Conservation (phyloP, 2,113 vertebrate genomes). For the Melanostigma gelatinosum region DNA sequence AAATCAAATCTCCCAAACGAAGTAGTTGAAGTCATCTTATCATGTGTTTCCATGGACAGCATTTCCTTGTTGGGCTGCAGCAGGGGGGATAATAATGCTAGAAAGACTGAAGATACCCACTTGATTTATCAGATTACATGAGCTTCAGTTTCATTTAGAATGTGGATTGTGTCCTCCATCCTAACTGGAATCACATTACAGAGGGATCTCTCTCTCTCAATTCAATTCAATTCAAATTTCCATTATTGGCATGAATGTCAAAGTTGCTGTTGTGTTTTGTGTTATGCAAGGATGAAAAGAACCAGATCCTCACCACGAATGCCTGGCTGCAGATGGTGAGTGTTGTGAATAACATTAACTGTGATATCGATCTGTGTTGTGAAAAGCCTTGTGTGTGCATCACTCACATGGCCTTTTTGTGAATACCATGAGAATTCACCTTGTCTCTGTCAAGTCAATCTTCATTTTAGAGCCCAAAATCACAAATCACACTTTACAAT, state of each 20-base stretch:
- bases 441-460: constrained; percentile 1
- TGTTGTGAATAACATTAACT: constrained; percentile 32
- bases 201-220: not conserved
- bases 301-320: constrained; percentile 86
- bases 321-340: constrained; percentile 88
- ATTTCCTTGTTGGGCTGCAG: not conserved
- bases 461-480: constrained; percentile 9
- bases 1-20: not conserved
- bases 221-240: not conserved
- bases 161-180: not conserved
- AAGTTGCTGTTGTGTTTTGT: constrained; percentile 16
- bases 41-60: not conserved
- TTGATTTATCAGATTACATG: not conserved
- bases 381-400: constrained; percentile 1
- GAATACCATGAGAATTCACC: not conserved
- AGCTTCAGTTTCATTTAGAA: not conserved
- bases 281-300: constrained; percentile 84
- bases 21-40: not conserved
- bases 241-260: not conserved
- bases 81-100: not conserved
- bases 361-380: constrained; percentile 39
- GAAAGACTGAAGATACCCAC: not conserved
- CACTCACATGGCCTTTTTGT: not conserved
- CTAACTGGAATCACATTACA: not conserved
- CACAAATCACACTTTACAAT: not conserved